A percentile compares a stretch with the other conserved stretches of the same genome.
Evolutionary conservation across 30 jellyfish, hydroid and myxozoan genomes (phyloP).

Genomic region (Phacellophora camtschatica): DNA sequence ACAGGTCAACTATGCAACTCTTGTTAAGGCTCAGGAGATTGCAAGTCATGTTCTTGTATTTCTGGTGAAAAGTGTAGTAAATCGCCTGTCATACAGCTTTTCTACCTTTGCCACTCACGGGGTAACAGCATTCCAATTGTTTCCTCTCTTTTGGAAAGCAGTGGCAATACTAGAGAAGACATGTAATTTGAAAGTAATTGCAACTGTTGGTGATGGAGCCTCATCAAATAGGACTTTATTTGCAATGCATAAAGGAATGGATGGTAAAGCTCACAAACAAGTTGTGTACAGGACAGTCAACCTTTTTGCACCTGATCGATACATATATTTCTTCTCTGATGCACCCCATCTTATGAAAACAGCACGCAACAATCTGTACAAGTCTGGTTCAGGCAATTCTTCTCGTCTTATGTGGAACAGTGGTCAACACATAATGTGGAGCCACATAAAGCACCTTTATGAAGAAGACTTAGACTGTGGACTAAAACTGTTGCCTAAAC

Average conservation of each 20-base stretch:
- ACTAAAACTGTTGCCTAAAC: constrained; percentile 22
- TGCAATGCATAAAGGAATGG: constrained; percentile 51
- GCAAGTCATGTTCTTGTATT: constrained; percentile 63
- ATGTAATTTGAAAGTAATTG: constrained; percentile 42
- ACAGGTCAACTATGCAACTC: constrained; percentile 29
- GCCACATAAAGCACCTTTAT: constrained; percentile 17
- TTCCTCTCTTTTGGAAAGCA: constrained; percentile 62
- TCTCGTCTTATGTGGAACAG: constrained; percentile 46
- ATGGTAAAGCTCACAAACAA: neutral
- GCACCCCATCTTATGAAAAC: constrained; percentile 58
- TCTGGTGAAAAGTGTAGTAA: constrained; percentile 39
- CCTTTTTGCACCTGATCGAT: constrained; percentile 21
- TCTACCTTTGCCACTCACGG: constrained; percentile 36
- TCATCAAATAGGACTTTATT: constrained; percentile 24
- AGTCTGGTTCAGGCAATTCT: constrained; percentile 2
- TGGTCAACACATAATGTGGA: constrained; percentile 45
- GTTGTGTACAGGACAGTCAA: constrained; percentile 48
- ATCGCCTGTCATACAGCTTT: constrained; percentile 50
- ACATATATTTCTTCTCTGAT: constrained; percentile 40
- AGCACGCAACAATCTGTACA: constrained; percentile 13
- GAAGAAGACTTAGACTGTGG: constrained; percentile 40
- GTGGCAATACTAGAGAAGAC: constrained; percentile 2
- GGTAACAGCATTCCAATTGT: constrained; percentile 29
- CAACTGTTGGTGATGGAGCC: constrained; percentile 64
- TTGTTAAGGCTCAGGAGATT: constrained; percentile 15